Evolutionary conservation across 2,113 vertebrate genomes (phyloP).

Genomic region (Leucopsar rothschildi): DNA sequence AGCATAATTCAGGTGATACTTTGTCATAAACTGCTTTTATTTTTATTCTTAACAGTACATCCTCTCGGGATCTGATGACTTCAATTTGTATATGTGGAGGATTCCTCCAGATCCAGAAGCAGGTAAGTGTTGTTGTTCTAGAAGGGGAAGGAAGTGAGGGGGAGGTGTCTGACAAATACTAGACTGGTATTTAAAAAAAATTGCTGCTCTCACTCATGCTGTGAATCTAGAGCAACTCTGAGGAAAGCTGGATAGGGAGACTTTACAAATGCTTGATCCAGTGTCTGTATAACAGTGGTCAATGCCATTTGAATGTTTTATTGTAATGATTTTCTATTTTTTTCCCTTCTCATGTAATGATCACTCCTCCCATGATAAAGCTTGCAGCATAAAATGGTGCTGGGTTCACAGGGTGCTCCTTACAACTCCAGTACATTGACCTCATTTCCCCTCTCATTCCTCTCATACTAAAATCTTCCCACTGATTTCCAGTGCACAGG

Average conservation of each 20-base stretch:
- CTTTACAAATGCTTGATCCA: neutral
- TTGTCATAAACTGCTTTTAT: conserved; percentile 22
- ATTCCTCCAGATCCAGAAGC: conserved; percentile 95
- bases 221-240: neutral
- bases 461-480: neutral
- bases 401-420: neutral
- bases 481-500: neutral
- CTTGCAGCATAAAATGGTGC: neutral
- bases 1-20: neutral
- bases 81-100: conserved; percentile 99
- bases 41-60: conserved; percentile 85
- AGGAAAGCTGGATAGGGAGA: neutral
- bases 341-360: neutral
- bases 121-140: conserved; percentile 70
- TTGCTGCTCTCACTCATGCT: neutral
- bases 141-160: neutral
- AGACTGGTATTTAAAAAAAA: neutral
- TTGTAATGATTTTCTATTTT: neutral
- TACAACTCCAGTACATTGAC: neutral
- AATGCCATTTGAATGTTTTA: neutral
- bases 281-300: neutral
- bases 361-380: neutral
- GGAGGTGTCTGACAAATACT: neutral
- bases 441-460: neutral
- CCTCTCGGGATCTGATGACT: conserved; percentile 97